Percentiles rank a stretch among this genome's conserved stretches.
Conservation (phyloP, 1,140 invertebrate species). For the Gryllus bimaculatus region DNA sequence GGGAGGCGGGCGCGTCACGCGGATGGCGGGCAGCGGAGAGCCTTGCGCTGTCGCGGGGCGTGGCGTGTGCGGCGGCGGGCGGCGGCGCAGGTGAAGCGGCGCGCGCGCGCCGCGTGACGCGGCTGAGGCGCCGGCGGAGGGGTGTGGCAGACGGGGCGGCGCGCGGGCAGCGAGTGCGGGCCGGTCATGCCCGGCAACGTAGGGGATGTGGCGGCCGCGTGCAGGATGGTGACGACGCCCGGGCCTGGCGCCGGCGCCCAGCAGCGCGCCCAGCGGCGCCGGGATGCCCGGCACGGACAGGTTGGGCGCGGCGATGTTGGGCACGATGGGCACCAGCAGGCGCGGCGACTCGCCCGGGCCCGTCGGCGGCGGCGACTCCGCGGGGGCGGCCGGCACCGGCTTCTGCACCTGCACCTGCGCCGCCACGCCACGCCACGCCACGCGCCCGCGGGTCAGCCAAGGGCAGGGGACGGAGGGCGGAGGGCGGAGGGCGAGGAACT, state of each 20-base stretch:
- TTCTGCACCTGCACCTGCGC: neutral
- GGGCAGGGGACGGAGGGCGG: neutral
- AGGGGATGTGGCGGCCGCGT: slow-evolving; percentile 65
- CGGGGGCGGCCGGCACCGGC: slow-evolving; percentile 14
- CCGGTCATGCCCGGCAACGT: slow-evolving; percentile 78
- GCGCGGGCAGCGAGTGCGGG: slow-evolving; percentile 46
- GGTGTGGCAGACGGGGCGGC: slow-evolving; percentile 21
- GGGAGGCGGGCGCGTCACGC: slow-evolving; percentile 27
- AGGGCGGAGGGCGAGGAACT: neutral
- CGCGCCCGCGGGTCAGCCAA: neutral
- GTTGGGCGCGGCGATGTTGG: slow-evolving; percentile 47
- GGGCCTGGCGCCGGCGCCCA: neutral
- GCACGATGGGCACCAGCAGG: slow-evolving; percentile 44
- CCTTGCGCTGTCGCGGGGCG: slow-evolving; percentile 23
- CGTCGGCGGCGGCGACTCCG: neutral
- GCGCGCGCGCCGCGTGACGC: no score
- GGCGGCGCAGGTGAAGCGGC: slow-evolving; percentile 15
- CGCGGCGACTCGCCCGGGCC: slow-evolving; percentile 38
- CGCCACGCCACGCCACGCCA: neutral
- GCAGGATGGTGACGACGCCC: slow-evolving; percentile 30
- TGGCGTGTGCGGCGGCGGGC: slow-evolving; percentile 16
- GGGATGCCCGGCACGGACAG: slow-evolving; percentile 37
- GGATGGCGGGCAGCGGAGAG: slow-evolving; percentile 31
- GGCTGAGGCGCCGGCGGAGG: no score
- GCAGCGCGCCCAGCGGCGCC: slow-evolving; percentile 20